A percentile compares a stretch with the other conserved stretches of the same genome.
phyloP scores from a whole-genome alignment of 2,797 vertebrate species.

The Morus bassanus region DNA sequence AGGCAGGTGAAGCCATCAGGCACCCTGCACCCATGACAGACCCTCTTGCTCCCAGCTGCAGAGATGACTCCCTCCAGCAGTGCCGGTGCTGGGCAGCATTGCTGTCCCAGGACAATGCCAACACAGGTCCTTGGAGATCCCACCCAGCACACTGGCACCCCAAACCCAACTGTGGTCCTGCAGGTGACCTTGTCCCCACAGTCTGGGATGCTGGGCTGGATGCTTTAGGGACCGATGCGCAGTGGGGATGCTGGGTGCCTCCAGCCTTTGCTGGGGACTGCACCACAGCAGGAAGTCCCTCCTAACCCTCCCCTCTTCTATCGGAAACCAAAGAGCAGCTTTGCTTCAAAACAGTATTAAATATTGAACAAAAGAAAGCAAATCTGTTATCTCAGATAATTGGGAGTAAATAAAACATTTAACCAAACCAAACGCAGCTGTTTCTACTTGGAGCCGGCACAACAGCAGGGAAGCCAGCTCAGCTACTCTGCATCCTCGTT shows the following conservation, averaged over 20 bases:
- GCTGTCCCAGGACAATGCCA: neutral
- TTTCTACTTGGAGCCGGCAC: conserved; percentile 61
- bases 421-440: conserved; percentile 66
- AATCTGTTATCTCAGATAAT: conserved; percentile 62
- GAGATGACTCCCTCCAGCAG: neutral
- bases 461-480: conserved; percentile 63
- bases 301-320: neutral
- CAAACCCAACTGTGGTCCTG: neutral
- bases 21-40: neutral
- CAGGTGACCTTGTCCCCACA: neutral
- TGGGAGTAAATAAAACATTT: conserved; percentile 68
- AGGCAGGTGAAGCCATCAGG: neutral
- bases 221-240: fast-evolving
- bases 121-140: neutral
- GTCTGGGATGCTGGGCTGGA: neutral
- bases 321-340: neutral
- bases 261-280: neutral
- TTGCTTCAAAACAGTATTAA: conserved; percentile 23
- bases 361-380: conserved; percentile 48
- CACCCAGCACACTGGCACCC: fast-evolving
- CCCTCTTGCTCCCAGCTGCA: neutral
- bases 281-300: neutral
- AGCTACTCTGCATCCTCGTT: conserved; percentile 56
- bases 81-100: fast-evolving
- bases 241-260: neutral